Evolutionary conservation across 2,888 invertebrate species (phyloP), one percentile per base, ranked within the genome.

Genomic region (Nomada fucata): DNA sequence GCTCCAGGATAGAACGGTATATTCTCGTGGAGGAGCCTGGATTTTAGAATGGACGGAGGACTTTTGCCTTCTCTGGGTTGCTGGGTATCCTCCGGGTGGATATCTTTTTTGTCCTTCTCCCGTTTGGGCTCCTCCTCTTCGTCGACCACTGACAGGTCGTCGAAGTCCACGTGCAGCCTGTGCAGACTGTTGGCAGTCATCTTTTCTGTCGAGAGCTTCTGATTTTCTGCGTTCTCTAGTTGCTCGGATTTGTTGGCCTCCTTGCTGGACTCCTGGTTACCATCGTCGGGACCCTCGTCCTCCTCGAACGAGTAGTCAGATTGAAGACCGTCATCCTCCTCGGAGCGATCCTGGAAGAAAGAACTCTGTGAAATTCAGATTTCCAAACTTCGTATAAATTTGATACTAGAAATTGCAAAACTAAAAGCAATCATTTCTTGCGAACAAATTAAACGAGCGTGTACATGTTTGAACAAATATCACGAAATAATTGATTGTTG

Each of bases 131-230:
- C 93, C 11, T 93, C 93, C 76, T 97, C 97, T 91, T 97, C 97
- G 9, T 96, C 96, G 61, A 97, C 97, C 36, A 97, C 96, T 78
- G 96, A 96, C 65, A 97, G 94, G 92, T 97, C 96, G 93, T 97
- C 96, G 93, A 97, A 97, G 77, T 94, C 94, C 5, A 92, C 91
- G 76, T 91, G 91, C 23, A 92, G 76, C 52, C 92, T 89, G 76
- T 92, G 91, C 68, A 90, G 76, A 52, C 85, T 76, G 78, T 23
- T 71, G 4, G 57, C 91, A 79, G 85, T 90, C 88, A 90, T 89
- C 69, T 92, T 95, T 95, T 88, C 95, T 94, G 90, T 94, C 89
- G 89, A 95, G 89, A 92, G 94, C 93, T 92, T 95, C 92, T 91
- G 94, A 85, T 93, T 94, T 75, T 93, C 93, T 20, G 89, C 92